Conservation (phyloP, 2,888 invertebrate genomes). For the Nematopogon swammerdamellus region DNA sequence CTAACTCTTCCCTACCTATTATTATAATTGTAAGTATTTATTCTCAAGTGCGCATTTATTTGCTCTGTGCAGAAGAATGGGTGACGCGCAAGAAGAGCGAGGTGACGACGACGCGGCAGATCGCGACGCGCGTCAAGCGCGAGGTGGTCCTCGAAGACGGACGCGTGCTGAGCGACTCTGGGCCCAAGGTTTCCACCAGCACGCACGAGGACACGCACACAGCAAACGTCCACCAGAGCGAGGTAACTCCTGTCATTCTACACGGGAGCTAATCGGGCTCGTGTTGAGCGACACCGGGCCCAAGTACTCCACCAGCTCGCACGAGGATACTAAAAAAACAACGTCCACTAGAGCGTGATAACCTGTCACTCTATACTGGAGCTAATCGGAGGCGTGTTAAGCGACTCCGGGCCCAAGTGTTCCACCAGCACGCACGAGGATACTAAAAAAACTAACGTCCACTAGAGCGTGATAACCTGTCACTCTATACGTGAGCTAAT, state of each 20-base stretch:
- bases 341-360: slow-evolving; percentile 84
- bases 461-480: slow-evolving; percentile 73
- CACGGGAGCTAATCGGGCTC: not conserved
- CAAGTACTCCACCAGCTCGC: slow-evolving; percentile 86
- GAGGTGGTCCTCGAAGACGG: slow-evolving; percentile 90
- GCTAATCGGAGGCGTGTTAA: slow-evolving; percentile 87
- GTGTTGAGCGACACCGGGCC: slow-evolving; percentile 80
- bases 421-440: slow-evolving; percentile 91
- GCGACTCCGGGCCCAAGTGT: slow-evolving; percentile 85
- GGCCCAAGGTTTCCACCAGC: slow-evolving; percentile 86
- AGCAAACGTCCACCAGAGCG: slow-evolving; percentile 84
- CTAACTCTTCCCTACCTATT: too few species aligned
- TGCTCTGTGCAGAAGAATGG: slow-evolving; percentile 93
- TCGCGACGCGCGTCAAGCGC: slow-evolving; percentile 86
- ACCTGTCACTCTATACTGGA: slow-evolving; percentile 46
- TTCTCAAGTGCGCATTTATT: too few species aligned
- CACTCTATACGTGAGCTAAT: slow-evolving; percentile 82
- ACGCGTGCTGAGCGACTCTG: slow-evolving; percentile 83
- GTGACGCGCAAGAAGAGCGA: slow-evolving; percentile 88
- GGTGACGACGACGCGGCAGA: slow-evolving; percentile 85
- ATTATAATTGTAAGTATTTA: too few species aligned
- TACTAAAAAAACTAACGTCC: slow-evolving; percentile 84
- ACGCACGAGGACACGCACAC: slow-evolving; percentile 90
- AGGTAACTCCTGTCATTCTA: slow-evolving; percentile 41
- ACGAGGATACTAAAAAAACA: slow-evolving; percentile 89